Base-by-base conservation (phyloP, 2,113 vertebrate species). In the Anarhynchus alexandrinus region DNA sequence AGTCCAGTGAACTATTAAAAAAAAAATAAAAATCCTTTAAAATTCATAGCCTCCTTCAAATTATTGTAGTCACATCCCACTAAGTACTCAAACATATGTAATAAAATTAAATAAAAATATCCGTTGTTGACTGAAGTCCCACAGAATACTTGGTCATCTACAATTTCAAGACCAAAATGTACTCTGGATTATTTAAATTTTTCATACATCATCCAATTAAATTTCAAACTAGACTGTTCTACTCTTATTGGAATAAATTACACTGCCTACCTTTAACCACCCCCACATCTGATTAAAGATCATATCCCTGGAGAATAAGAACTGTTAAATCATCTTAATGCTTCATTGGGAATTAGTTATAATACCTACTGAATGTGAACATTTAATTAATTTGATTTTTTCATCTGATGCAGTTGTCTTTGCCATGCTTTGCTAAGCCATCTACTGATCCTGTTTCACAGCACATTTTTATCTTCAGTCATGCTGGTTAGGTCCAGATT, bases 241-340 rank as follows among this genome's bases (percentile, higher is more conserved):
- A 29, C 29, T 70, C 19, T 90, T 88, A 70, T 32, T 95, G 55
- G 34, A 94, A 96, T 93, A 93, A 94, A 95, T 92, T 77, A 86
- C 20, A 43, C 67, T 85, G 36, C n/a, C 72, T 66, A 78, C 66
- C 47, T 86, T 93, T 92, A 73, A 61, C 42, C 25, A 62, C 18
- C 45, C 51, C 29, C 13, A 66, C 17, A 62, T 83, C 82, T 92
- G 79, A 95, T 94, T 90, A 90, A 93, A 90, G 88, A 88, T 88
- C 86, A 57, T 70, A 90, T 65, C 95, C 76, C 88, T 83, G 38
- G 47, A 80, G 88, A 96, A 71, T 15, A 86, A 78, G 55, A 94
- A 81, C 76, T 78, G 72, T 83, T 95, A 95, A 97, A 96, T 95
- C 66, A 86, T 88, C 67, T 74, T 83, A 93, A 92, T 57, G 59